These are phyloP conservation scores for Seira ritae DNA, from an alignment of 2,888 invertebrate genomes.

Conservation along the genomic window DNA sequence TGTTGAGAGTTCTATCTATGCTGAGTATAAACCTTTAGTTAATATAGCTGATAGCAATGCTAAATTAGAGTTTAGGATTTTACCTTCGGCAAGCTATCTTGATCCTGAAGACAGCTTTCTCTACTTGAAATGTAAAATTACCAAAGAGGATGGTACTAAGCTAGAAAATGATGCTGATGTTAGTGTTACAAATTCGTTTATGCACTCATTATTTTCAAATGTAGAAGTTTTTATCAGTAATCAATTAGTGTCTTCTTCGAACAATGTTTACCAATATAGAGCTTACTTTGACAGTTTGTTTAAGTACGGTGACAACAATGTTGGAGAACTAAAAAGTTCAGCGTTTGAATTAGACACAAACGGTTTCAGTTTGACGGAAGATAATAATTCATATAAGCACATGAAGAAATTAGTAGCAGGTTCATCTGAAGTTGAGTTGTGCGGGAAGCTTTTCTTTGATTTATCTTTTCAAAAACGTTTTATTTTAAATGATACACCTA, in stretches of 20 bases:
- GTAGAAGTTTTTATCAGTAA: conserved; percentile 46
- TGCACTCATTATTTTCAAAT: conserved; percentile 52
- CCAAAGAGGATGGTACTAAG: conserved; percentile 19
- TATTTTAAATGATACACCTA: conserved; percentile 58
- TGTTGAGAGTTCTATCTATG: conserved; percentile 53
- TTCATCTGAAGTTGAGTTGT: conserved; percentile 57
- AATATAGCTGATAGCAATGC: conserved; percentile 54
- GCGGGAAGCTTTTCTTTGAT: conserved; percentile 59
- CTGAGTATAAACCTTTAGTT: conserved; percentile 65
- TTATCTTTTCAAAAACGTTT: conserved; percentile 52
- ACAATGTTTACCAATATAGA: conserved; percentile 52
- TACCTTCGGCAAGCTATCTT: conserved; percentile 50
- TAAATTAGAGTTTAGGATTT: conserved; percentile 64
- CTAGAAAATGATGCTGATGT: conserved; percentile 22
- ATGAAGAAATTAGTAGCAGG: too few species aligned
- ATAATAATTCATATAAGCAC: conserved; percentile 36
- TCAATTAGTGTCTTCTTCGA: conserved; percentile 28
- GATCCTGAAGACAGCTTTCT: conserved; percentile 54
- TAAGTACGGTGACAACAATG: conserved; percentile 17
- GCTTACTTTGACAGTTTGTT: conserved; percentile 38
- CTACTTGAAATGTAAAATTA: conserved; percentile 35
- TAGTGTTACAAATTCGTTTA: conserved; percentile 28
- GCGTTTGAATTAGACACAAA: conserved; percentile 53
- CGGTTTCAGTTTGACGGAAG: not conserved
- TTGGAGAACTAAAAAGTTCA: conserved; percentile 40